Percentiles rank a stretch among this genome's conserved stretches.
Evolutionary conservation across 2,113 vertebrate genomes (phyloP).

Genomic region (Hyaena hyaena): DNA sequence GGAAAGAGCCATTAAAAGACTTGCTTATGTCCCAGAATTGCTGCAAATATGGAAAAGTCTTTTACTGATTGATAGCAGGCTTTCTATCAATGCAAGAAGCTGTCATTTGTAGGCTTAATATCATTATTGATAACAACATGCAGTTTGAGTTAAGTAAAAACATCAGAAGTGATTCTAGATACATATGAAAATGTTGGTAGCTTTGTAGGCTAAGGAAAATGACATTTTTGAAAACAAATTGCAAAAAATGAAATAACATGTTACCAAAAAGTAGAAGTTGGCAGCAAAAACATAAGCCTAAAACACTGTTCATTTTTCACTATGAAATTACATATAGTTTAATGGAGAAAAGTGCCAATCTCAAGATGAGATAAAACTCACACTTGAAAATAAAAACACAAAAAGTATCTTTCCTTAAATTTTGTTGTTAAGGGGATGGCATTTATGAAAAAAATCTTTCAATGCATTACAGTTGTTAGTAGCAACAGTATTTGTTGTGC

Average conservation of each 20-base stretch:
- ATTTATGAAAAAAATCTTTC: not conserved
- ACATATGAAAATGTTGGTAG: not conserved
- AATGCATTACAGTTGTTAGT: not conserved
- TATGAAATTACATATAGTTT: not conserved
- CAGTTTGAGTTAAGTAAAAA: constrained; percentile 35
- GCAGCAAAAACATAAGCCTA: not conserved
- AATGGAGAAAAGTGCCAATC: not conserved
- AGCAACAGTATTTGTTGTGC: not conserved
- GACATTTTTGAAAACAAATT: not conserved
- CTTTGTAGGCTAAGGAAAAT: not conserved
- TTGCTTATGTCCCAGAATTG: constrained; percentile 4
- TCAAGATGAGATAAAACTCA: not conserved
- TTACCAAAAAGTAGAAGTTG: not conserved
- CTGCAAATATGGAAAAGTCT: not conserved
- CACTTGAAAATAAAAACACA: not conserved
- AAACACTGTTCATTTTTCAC: not conserved
- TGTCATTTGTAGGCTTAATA: constrained; percentile 3
- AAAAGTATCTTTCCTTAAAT: not conserved
- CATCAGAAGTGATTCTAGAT: constrained; percentile 26
- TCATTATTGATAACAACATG: not conserved
- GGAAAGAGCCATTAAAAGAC: not conserved
- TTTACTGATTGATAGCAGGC: not conserved
- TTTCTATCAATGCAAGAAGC: not conserved
- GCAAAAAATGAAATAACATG: not conserved
- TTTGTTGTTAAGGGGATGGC: not conserved